Base-by-base conservation (phyloP, 2,797 vertebrate species). In the Picus viridis region DNA sequence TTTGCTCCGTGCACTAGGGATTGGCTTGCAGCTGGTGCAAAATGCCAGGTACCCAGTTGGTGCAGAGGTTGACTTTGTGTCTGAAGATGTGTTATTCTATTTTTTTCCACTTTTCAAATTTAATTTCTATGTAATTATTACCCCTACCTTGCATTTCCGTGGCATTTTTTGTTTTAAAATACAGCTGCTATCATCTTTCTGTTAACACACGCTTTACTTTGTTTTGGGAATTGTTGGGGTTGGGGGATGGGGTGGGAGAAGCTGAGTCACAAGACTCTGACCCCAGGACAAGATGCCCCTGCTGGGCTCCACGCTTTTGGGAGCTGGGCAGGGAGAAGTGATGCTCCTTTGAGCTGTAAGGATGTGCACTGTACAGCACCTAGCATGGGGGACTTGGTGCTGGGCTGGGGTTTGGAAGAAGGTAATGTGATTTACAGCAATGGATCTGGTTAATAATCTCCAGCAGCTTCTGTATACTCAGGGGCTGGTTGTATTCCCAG, bases 381-480 rank as follows among this genome's bases (percentile, higher is more conserved):
- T 59, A 88, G 79, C 56, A 16, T 7, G 47, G 73, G 59, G 70
- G 3, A 63, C 64, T 81, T 1, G 0, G 7, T 69, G 63, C 83
- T 88, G 76, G 67, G 51, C 59, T 71, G 71, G 82, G 67, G 59
- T 89, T 96, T 95, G 83, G 89, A 88, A 86, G 76, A 80, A 95
- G 74, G 80, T 96, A 95, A 94, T 96, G 91, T 93, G 80, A 96
- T 96, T 96, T 96, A 93, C 92, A 92, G 91, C 92, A 70, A 73
- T 92, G 92, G 91, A 89, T 94, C 95, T 96, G 91, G 94, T 96
- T 96, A 96, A 96, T 96, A 96, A 96, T 95, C 96, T 94, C 94
- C 93, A 95, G 89, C 95, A 96, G 96, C 94, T 95, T 95, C 91
- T 95, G 91, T 96, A 95, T 83, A 95, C 96, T 96, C 94, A 71